Evolutionary conservation across 1,140 invertebrate genomes (phyloP).

Genomic region (Drosophila arawakana): DNA sequence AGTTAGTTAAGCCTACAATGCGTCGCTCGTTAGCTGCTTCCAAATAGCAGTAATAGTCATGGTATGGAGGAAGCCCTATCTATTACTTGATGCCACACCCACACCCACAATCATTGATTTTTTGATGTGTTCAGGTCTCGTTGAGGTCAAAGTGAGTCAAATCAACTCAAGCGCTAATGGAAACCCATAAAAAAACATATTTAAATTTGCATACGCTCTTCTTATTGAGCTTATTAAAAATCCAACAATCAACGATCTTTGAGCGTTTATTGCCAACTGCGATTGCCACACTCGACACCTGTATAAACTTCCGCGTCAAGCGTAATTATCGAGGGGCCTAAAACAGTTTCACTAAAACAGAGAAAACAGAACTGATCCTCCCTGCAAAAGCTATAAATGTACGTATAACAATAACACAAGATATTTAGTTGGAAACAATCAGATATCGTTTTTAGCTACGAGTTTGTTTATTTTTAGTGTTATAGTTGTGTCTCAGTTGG

Average conservation of each 20-base stretch:
- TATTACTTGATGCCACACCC: slow-evolving; percentile 68
- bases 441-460: not conserved
- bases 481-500: slow-evolving; percentile 32
- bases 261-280: slow-evolving; percentile 36
- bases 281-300: slow-evolving; percentile 62
- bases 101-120: slow-evolving; percentile 62
- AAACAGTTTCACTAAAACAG: slow-evolving; percentile 3
- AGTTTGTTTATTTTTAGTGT: not conserved
- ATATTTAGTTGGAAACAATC: slow-evolving; percentile 9
- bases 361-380: not conserved
- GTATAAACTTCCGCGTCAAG: slow-evolving; percentile 34
- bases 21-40: slow-evolving; percentile 48
- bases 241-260: slow-evolving; percentile 1
- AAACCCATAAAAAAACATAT: slow-evolving; percentile 49
- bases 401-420: slow-evolving; percentile 14
- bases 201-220: slow-evolving; percentile 59
- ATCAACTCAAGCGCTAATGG: slow-evolving; percentile 54
- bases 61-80: slow-evolving; percentile 66
- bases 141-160: slow-evolving; percentile 62
- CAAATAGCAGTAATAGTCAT: slow-evolving; percentile 11
- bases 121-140: slow-evolving; percentile 50
- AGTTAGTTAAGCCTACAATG: slow-evolving; percentile 40
- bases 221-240: slow-evolving; percentile 70
- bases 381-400: not conserved
- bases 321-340: slow-evolving; percentile 10